These are phyloP conservation scores for Pterois miles DNA, from an alignment of 2,797 vertebrate genomes.

Conservation along the genomic window DNA sequence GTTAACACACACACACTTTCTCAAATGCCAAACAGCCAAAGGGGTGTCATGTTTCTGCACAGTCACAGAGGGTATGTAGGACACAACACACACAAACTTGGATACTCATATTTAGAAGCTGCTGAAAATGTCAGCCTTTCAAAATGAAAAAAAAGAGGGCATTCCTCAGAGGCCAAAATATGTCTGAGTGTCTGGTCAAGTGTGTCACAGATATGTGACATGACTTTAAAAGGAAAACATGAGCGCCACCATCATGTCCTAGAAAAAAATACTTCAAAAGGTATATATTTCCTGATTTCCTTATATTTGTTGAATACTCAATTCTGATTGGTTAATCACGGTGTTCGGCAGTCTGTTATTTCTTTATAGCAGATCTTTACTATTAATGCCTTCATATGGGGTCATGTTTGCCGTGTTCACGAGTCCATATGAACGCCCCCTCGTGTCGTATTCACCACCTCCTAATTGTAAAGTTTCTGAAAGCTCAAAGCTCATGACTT, in stretches of 20 bases:
- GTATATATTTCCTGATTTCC: neutral
- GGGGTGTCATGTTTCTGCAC: constrained; percentile 74
- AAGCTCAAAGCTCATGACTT: too few species aligned
- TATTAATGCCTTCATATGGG: too few species aligned
- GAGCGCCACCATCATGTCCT: neutral
- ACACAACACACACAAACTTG: constrained; percentile 35
- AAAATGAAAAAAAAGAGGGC: constrained; percentile 46
- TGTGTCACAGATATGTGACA: neutral
- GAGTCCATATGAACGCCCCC: too few species aligned
- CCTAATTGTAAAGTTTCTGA: too few species aligned
- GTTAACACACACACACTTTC: constrained; percentile 1
- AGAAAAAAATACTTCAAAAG: neutral
- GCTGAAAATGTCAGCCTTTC: constrained; percentile 64
- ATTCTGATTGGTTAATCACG: too few species aligned
- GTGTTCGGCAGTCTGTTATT: too few species aligned
- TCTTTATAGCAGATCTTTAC: too few species aligned
- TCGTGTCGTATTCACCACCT: too few species aligned
- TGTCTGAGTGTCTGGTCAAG: constrained; percentile 11
- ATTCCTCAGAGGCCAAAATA: constrained; percentile 52
- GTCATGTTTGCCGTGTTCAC: too few species aligned
- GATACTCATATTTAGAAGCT: constrained; percentile 59
- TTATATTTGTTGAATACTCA: too few species aligned
- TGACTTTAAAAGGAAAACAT: constrained; percentile 40
- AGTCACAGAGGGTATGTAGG: constrained; percentile 71
- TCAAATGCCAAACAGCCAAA: constrained; percentile 74